Base-by-base conservation (phyloP, 2,113 vertebrate genomes). In the Struthio camelus region DNA sequence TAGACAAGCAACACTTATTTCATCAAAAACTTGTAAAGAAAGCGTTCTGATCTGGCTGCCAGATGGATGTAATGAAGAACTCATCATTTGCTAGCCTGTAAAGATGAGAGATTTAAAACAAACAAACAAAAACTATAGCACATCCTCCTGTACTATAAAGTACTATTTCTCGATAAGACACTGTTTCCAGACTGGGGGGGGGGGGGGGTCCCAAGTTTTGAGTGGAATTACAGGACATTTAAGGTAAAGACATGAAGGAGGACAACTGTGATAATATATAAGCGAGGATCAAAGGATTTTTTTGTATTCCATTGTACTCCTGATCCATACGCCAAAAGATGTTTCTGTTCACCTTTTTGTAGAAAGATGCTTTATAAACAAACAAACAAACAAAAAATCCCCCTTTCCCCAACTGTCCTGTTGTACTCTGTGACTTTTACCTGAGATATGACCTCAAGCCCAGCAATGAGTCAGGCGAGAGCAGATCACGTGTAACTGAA, bases 301-400 rank as follows among this genome's bases (percentile, higher is more conserved):
- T 0, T 25, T 80, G n/a, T 44, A 1, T 32, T 36, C 19, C 14
- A 18, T 1, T 32, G 28, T 17, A 9, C 7, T 30, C 25, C 54
- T 12, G 6, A 36, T 50, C 4, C 14, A 10, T 64, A 27, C 20
- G 32, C 28, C 20, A 17, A 7, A 56, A 67, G 20, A n/a, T 34
- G 15, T 38, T 16, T 28, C 14, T 70, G 32, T 64, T 51, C 67
- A 77, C 28, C n/a, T 66, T 71, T 30, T 19, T 42, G 9, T 10
- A 34, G 32, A 65, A 67, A 10, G 14, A 38, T 50, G 11, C 13
- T 77, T 6, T 61, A 34, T 34, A 53, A 51, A 58, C 17, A 48
- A 48, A 48, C 17, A 48, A 48, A 18, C 16, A 48, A 54, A 14
- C 11, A 66, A 65, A 42, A 38, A 42, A 42, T 25, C 22, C 25